Conservation (phyloP, 2,113 vertebrate genomes). For the Equus quagga region DNA sequence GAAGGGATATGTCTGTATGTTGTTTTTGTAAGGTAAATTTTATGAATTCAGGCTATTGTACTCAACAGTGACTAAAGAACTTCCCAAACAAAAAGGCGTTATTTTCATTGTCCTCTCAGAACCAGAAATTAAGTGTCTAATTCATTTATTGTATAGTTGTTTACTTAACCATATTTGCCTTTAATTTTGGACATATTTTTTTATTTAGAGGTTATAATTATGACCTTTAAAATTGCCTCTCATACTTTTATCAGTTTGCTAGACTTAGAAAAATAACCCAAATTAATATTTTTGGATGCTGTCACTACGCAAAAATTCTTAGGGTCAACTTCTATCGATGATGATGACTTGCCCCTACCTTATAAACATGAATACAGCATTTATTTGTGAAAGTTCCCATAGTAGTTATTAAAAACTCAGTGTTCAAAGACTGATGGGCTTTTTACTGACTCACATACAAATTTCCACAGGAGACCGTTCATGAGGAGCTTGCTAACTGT, state of each 20-base stretch:
- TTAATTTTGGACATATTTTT: background rate
- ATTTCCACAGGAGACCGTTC: constrained; percentile 79
- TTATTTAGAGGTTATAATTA: background rate
- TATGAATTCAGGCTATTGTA: background rate
- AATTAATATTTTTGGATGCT: background rate
- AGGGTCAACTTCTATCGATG: background rate
- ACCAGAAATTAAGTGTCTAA: background rate
- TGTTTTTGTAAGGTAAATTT: background rate
- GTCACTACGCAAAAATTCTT: background rate
- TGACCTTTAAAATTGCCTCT: background rate
- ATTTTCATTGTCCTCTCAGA: background rate
- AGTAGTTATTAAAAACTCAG: background rate
- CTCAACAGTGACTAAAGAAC: background rate
- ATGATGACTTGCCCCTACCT: background rate
- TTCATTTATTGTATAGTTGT: background rate
- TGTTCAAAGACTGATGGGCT: background rate
- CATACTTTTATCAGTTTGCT: background rate
- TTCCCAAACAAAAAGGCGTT: background rate
- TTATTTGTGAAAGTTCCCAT: background rate
- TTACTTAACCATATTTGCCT: background rate
- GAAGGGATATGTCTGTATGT: background rate
- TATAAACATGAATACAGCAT: background rate
- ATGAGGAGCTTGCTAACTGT: constrained; percentile 84
- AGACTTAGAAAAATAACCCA: background rate
- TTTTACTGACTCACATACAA: background rate